Evolutionary conservation across 2,113 vertebrate species (phyloP), one percentile per base, ranked within the genome.

Genomic region (Oostethus manadensis): DNA sequence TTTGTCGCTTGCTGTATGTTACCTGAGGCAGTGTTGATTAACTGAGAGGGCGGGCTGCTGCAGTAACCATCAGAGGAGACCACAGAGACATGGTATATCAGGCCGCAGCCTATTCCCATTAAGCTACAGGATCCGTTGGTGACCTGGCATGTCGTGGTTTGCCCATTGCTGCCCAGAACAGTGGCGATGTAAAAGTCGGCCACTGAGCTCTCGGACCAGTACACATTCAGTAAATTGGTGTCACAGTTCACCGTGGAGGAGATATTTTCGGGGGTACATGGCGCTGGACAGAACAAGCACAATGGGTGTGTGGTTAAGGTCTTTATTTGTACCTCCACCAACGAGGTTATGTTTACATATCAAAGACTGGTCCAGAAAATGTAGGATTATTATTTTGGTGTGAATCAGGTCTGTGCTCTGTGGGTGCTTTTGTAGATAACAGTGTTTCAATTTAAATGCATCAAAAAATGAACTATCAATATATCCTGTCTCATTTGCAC

Each of bases 41-140:
- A 18, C 9, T 53, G 3, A 50, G 82, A 82, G 9, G 83, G 21
- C 1, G 44, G 76, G 69, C 90, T 90, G 42, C 75, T 18, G 58
- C 91, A 92, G 69, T 77, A 66, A 16, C 82, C 76, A 60, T 92
- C 86, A 0, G 85, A 90, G 33, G 90, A 86, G 0, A 74, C 71
- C 47, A 92, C 77, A 0, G 54, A 85, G 22, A 79, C 73, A 8
- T 78, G 84, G 77, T 91, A 91, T 56, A 82, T 74, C 63, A 81
- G 71, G 15, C 90, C 86, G 23, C 91, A 92, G 60, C 61, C 55
- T 0, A 91, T 65, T 16, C 74, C 78, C 0, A 70, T 74, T 60
- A 92, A 66, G 5, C 46, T 76, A 70, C 90, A 92, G 26, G 47
- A 76, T 43, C 58, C 67, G 56, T 75, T 68, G 16, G 71, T 70